Percentiles rank a stretch among this genome's conserved stretches.
phyloP scores from a whole-genome alignment of 2,888 invertebrate species.

The Sceliomorpha sp. region DNA sequence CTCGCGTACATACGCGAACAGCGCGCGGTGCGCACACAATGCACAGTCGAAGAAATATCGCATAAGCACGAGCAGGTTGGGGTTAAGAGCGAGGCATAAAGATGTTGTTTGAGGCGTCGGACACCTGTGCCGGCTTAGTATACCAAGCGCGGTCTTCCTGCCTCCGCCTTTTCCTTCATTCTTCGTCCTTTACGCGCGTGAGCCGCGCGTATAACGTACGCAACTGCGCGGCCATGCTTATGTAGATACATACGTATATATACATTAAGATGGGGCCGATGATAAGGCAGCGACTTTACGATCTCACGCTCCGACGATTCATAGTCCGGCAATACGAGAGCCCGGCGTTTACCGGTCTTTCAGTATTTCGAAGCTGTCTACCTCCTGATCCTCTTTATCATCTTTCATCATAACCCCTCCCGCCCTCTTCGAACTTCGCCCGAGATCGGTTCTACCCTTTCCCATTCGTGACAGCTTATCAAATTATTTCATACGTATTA shows the following conservation, averaged over 20 bases:
- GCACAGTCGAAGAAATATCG: constrained; percentile 62
- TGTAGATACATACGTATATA: constrained; percentile 67
- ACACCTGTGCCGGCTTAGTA: constrained; percentile 71
- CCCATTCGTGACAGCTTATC: no score
- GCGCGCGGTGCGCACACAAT: constrained; percentile 33
- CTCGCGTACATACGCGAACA: constrained; percentile 35
- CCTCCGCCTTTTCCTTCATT: constrained; percentile 20
- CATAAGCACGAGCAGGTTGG: constrained; percentile 63
- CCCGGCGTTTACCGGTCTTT: constrained; percentile 72
- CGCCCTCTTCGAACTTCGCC: no score
- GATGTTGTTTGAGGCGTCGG: constrained; percentile 76
- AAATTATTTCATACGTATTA: no score
- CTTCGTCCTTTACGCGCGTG: constrained; percentile 54
- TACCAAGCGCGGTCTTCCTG: constrained; percentile 21
- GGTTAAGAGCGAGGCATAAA: constrained; percentile 72
- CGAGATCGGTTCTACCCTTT: no score
- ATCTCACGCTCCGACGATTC: constrained; percentile 79
- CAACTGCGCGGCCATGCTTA: constrained; percentile 61
- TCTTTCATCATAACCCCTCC: background rate
- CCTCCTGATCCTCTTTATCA: constrained; percentile 12
- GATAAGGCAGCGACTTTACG: constrained; percentile 78
- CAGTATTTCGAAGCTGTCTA: constrained; percentile 53
- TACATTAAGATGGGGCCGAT: constrained; percentile 78
- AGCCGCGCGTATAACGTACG: constrained; percentile 60
- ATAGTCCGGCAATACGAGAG: constrained; percentile 74